Evolutionary conservation across 2,113 vertebrate species (phyloP).

Genomic region (Marmota flaviventris): DNA sequence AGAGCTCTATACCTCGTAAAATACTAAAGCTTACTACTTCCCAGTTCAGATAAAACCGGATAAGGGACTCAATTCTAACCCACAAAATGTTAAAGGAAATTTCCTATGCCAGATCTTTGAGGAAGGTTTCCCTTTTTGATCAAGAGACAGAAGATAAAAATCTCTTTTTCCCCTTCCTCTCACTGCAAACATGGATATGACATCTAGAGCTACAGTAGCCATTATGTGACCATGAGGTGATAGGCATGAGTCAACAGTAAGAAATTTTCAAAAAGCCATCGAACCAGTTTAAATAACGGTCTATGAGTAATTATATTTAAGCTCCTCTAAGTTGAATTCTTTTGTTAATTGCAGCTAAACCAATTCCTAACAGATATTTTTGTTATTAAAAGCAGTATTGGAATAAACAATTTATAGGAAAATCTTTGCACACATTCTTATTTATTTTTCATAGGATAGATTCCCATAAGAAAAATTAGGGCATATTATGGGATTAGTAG

Average conservation of each 20-base stretch:
- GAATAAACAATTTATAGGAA: background rate
- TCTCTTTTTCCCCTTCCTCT: background rate
- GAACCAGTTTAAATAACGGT: background rate
- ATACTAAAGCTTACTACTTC: background rate
- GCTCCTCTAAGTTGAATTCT: background rate
- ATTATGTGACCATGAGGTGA: background rate
- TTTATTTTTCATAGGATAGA: slow-evolving; percentile 21
- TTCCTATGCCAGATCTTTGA: background rate
- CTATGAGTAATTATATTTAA: background rate
- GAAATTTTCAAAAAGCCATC: background rate
- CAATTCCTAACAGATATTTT: background rate
- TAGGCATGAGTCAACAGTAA: background rate
- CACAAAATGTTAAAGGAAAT: background rate
- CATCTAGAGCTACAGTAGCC: background rate
- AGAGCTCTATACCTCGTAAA: background rate
- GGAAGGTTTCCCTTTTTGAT: background rate
- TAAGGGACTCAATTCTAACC: background rate
- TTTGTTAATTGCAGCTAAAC: background rate
- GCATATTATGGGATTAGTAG: background rate
- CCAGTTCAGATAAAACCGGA: background rate
- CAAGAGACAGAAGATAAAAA: background rate
- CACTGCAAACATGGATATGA: background rate
- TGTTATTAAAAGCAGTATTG: background rate
- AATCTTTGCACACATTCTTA: background rate
- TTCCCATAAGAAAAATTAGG: background rate